These are phyloP conservation scores for Xanthia icteritia DNA, from an alignment of 2,888 invertebrate genomes.

Conservation along the genomic window DNA sequence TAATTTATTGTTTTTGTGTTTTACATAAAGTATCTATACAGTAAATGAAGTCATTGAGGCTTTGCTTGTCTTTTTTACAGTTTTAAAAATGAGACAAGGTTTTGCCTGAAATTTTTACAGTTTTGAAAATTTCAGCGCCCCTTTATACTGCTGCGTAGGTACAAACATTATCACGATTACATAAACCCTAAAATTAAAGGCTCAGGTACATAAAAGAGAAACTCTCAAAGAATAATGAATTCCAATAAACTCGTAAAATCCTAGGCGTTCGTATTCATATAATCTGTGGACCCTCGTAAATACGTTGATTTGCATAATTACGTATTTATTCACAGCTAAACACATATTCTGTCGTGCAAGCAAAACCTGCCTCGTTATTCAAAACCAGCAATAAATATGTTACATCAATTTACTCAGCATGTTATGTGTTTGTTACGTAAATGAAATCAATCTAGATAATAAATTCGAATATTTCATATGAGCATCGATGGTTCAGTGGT, in stretches of 20 bases:
- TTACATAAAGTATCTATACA: not conserved
- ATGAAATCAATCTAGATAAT: conserved; percentile 6
- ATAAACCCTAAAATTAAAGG: conserved; percentile 33
- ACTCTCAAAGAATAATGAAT: conserved; percentile 47
- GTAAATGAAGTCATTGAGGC: not conserved
- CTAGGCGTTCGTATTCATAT: conserved; percentile 49
- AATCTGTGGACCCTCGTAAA: conserved; percentile 55
- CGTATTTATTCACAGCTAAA: conserved; percentile 61
- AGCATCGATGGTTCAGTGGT: conserved; percentile 90
- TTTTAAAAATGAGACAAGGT: no score
- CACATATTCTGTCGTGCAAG: conserved; percentile 54
- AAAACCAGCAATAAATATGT: conserved; percentile 49
- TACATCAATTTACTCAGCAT: conserved; percentile 27
- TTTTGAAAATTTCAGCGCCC: not conserved
- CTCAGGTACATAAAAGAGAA: conserved; percentile 37
- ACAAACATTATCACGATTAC: conserved; percentile 27
- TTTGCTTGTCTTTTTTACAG: no score
- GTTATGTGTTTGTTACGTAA: conserved; percentile 13
- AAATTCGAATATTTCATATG: accelerated
- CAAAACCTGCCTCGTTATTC: conserved; percentile 38
- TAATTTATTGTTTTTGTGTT: not conserved
- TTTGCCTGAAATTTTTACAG: not conserved
- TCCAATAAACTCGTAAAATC: conserved; percentile 54
- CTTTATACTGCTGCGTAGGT: not conserved
- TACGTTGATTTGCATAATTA: conserved; percentile 59